A percentile compares a stretch with the other conserved stretches of the same genome.
Conservation (phyloP, 2,113 vertebrate genomes). For the Hydrochoerus hydrochaeris region DNA sequence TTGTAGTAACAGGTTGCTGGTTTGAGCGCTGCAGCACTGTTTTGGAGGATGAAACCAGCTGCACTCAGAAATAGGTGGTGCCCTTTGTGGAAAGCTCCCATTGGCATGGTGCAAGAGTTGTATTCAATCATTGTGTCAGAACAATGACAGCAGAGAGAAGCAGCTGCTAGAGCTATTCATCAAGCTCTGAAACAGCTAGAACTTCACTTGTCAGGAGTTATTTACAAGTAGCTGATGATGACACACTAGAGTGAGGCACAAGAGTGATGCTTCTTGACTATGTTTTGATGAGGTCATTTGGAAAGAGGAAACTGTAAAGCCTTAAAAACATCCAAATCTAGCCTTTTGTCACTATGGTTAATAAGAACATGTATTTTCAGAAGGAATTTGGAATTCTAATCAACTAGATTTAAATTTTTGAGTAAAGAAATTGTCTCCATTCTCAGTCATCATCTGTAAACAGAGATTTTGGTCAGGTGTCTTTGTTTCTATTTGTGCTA, state of each 20-base stretch:
- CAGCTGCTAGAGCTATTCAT: constrained; percentile 49
- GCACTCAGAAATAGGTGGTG: constrained; percentile 14
- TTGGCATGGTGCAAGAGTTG: background rate
- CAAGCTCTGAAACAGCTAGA: constrained; percentile 33
- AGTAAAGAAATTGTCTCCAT: background rate
- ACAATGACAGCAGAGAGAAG: constrained; percentile 49
- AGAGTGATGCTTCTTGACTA: constrained; percentile 37
- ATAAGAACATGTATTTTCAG: background rate
- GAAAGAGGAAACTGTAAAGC: constrained; percentile 37
- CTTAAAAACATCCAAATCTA: background rate
- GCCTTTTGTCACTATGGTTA: background rate
- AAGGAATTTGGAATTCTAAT: background rate
- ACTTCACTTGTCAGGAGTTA: constrained; percentile 74
- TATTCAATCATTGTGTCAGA: constrained; percentile 61
- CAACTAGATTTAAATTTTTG: constrained; percentile 21
- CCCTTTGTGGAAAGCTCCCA: constrained; percentile 57
- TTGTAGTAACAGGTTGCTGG: constrained; percentile 16
- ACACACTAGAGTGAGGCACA: constrained; percentile 63
- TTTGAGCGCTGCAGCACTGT: background rate
- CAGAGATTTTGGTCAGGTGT: background rate
- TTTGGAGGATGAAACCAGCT: background rate
- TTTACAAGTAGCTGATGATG: constrained; percentile 69
- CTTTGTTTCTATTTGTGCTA: background rate
- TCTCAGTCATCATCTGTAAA: background rate
- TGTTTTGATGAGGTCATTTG: constrained; percentile 63